Base-by-base conservation (phyloP, 2,888 invertebrate species). In the Anaspis maculata region DNA sequence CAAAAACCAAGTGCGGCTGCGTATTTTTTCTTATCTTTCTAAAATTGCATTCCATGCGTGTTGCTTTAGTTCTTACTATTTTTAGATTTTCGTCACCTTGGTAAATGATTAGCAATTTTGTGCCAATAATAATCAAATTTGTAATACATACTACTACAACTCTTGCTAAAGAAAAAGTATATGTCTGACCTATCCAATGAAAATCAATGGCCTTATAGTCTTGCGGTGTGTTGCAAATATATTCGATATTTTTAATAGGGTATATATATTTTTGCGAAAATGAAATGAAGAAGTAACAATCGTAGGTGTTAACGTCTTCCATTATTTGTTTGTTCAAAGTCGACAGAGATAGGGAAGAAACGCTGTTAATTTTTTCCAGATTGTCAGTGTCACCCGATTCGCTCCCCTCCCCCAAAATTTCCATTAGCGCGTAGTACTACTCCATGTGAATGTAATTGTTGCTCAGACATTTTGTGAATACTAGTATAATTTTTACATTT, bases 151-250 rank as follows among this genome's bases (percentile, higher is more conserved):
- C n/a, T n/a, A n/a, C n/a, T n/a, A n/a, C n/a, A n/a, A n/a, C n/a
- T n/a, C n/a, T n/a, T n/a, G n/a, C n/a, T n/a, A n/a, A n/a, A n/a
- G n/a, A n/a, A n/a, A n/a, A 42, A 48, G 42, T 42, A 30, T 32
- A 37, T 41, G 40, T 50, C 33, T 42, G 49, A 51, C 50, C 51
- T 54, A 57, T 54, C 53, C 58, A 56, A 56, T 57, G 56, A 58
- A 56, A 56, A 46, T 54, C 44, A 49, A 61, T 49, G 59, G 62
- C 62, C 62, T 62, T 62, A 59, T 54, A 51, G 53, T 51, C 49
- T 54, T 50, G 51, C 49, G 48, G 51, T 54, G 41, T 52, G 51
- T 53, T 54, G 52, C 50, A 52, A 45, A 9, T 7, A 52, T 52
- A 48, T 49, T 32, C 34, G 35, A 52, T 55, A 56, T 58, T 58